Evolutionary conservation across 2,888 invertebrate genomes (phyloP).

Genomic region (Calameuta filiformis): DNA sequence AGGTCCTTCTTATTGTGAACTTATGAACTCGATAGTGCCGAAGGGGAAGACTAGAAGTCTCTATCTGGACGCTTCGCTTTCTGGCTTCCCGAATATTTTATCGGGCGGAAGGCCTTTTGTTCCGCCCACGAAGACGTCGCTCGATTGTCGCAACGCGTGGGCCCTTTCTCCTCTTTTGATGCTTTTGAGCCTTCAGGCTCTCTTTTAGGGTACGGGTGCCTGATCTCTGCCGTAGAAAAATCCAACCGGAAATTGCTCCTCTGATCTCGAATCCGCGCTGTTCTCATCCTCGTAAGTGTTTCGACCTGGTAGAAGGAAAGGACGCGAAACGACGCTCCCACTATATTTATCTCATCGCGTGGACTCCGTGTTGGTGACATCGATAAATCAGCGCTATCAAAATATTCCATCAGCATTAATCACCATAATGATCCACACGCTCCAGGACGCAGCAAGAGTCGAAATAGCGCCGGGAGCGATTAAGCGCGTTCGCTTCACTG

Average conservation of each 20-base stretch:
- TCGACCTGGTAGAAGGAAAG: neutral
- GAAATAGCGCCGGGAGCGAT: slow-evolving; percentile 45
- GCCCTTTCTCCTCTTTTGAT: slow-evolving; percentile 8
- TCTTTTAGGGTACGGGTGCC: neutral
- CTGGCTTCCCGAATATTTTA: slow-evolving; percentile 36
- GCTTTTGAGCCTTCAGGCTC: slow-evolving; percentile 29
- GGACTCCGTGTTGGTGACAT: slow-evolving; percentile 58
- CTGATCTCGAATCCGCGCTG: neutral
- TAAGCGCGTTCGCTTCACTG: slow-evolving; percentile 30
- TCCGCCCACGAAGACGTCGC: slow-evolving; percentile 35
- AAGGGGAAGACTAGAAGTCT: slow-evolving; percentile 19
- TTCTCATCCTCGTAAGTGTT: neutral
- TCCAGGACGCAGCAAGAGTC: slow-evolving; percentile 50
- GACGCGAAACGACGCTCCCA: slow-evolving; percentile 32
- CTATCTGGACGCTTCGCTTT: slow-evolving; percentile 17
- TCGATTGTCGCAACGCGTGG: slow-evolving; percentile 37
- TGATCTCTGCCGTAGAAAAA: neutral
- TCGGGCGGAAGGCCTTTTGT: slow-evolving; percentile 35
- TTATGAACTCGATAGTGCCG: slow-evolving; percentile 10
- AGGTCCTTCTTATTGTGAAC: slow-evolving; percentile 15
- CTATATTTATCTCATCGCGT: slow-evolving; percentile 59
- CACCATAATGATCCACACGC: slow-evolving; percentile 62
- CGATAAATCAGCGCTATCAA: slow-evolving; percentile 64
- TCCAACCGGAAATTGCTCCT: neutral
- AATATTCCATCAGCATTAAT: slow-evolving; percentile 62